Evolutionary conservation across 92 coral and sea anemone genomes (phyloP).

Genomic region (Palythoa grandis): DNA sequence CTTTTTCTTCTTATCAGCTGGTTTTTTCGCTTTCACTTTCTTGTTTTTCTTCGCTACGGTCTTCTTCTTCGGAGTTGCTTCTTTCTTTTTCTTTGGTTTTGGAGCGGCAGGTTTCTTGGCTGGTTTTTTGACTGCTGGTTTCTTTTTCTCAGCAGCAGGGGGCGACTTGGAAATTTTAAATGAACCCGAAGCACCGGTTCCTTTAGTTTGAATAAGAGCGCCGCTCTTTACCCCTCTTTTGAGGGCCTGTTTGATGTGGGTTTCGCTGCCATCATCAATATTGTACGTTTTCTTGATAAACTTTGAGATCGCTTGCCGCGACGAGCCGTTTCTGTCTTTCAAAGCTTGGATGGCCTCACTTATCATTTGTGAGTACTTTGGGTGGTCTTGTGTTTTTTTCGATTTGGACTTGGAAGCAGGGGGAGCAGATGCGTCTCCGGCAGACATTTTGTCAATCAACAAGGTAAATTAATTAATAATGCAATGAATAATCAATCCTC

Average conservation of each 20-base stretch:
- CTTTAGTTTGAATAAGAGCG: constrained; percentile 68
- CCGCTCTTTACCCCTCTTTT: constrained; percentile 63
- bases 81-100: constrained; percentile 53
- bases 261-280: constrained; percentile 55
- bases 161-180: constrained; percentile 72
- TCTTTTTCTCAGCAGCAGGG: constrained; percentile 41
- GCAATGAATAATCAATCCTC: constrained; percentile 67
- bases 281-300: constrained; percentile 77
- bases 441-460: constrained; percentile 89
- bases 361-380: constrained; percentile 89
- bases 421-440: constrained; percentile 43
- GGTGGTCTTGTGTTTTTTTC: constrained; percentile 85
- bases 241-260: constrained; percentile 67
- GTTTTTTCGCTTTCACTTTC: background rate
- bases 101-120: constrained; percentile 60
- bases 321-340: constrained; percentile 90
- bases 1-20: constrained; percentile 40
- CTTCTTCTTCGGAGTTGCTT: constrained; percentile 42
- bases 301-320: constrained; percentile 85
- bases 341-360: constrained; percentile 69
- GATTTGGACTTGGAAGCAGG: constrained; percentile 40
- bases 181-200: constrained; percentile 96
- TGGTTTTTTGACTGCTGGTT: constrained; percentile 54
- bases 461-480: constrained; percentile 61
- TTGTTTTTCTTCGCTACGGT: constrained; percentile 13